Conservation (phyloP, 2,113 vertebrate genomes). For the Psittacus erithacus region DNA sequence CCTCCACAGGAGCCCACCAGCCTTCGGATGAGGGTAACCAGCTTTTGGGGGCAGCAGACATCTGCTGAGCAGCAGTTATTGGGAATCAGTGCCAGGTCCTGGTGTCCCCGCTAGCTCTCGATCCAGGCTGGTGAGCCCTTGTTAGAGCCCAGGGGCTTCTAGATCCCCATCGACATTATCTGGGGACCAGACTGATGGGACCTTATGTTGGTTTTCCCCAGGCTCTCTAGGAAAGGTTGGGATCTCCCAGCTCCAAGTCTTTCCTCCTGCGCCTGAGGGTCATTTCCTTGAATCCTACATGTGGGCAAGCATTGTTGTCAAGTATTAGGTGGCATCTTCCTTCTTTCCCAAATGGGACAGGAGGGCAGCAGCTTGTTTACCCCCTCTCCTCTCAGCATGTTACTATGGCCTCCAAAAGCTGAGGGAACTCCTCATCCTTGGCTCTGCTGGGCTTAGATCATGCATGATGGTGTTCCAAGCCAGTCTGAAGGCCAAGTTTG, state of each 20-base stretch:
- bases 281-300: fast-evolving
- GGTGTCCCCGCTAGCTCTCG: not conserved
- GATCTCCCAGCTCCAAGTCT: not conserved
- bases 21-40: not conserved
- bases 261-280: not conserved
- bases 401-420: not conserved
- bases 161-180: fast-evolving
- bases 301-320: not conserved
- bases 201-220: not conserved
- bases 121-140: not conserved
- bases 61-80: not conserved
- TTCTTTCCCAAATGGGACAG: not conserved
- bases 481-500: not conserved
- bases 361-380: not conserved
- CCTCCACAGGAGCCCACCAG: not conserved
- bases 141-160: not conserved
- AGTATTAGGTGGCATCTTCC: not conserved
- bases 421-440: not conserved
- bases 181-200: not conserved
- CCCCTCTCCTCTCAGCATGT: not conserved
- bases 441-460: not conserved
- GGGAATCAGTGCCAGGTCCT: not conserved
- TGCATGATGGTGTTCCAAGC: not conserved
- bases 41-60: not conserved
- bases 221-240: not conserved